phyloP scores from a whole-genome alignment of 2,797 vertebrate species.

The Sebastes iracundus region DNA sequence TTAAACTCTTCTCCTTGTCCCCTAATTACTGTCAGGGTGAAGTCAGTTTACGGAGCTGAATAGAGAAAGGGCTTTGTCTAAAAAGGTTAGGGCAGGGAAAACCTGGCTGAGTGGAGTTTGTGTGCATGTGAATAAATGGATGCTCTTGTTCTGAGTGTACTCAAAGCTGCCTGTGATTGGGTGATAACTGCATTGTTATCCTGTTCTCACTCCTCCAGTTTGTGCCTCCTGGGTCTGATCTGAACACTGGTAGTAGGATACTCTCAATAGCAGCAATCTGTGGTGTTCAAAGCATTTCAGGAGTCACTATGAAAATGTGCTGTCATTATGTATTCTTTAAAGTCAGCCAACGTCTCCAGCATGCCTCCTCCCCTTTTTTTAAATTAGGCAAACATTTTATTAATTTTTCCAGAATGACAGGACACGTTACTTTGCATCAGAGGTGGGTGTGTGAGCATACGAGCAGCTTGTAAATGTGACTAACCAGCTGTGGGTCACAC shows the following conservation, averaged over 20 bases:
- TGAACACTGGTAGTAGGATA: conserved; percentile 3
- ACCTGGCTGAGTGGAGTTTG: conserved; percentile 4
- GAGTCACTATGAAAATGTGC: neutral
- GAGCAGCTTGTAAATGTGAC: conserved; percentile 21
- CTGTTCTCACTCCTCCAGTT: neutral
- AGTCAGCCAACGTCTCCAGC: neutral
- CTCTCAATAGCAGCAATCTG: neutral
- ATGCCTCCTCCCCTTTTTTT: neutral
- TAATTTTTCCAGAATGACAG: neutral
- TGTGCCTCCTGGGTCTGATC: conserved; percentile 28
- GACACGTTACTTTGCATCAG: neutral
- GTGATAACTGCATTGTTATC: conserved; percentile 14
- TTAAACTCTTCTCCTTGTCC: conserved; percentile 37
- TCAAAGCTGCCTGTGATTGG: conserved; percentile 9
- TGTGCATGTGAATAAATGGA: conserved; percentile 44
- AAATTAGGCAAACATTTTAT: neutral
- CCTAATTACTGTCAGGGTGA: conserved; percentile 46
- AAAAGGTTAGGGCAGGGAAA: conserved; percentile 38
- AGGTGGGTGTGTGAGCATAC: neutral
- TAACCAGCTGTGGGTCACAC: conserved; percentile 26
- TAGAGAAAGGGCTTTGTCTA: conserved; percentile 36
- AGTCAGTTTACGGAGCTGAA: conserved; percentile 43
- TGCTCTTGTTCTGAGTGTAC: conserved; percentile 35
- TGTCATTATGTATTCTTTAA: neutral
- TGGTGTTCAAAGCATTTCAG: neutral